Evolutionary conservation across 2,113 vertebrate genomes (phyloP).

Genomic region (Noturus placidus): DNA sequence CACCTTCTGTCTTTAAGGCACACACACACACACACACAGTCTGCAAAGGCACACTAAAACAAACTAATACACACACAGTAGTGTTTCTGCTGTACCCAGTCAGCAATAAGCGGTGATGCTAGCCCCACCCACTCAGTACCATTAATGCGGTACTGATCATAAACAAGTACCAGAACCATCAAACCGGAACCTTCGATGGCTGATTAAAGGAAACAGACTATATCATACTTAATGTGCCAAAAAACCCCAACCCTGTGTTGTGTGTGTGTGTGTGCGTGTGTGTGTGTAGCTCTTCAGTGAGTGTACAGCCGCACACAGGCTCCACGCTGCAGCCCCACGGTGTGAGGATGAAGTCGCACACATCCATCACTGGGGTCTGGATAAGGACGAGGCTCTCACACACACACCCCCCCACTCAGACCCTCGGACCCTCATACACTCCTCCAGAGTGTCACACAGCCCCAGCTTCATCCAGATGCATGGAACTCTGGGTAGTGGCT

Average conservation of each 20-base stretch:
- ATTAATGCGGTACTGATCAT: neutral
- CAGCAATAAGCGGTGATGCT: neutral
- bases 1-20: slow-evolving; percentile 86
- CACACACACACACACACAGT: neutral
- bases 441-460: neutral
- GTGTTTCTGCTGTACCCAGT: neutral
- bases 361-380: slow-evolving; percentile 39
- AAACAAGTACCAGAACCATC: neutral
- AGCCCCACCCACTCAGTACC: neutral
- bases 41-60: neutral
- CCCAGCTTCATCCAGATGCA: neutral
- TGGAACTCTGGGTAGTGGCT: neutral
- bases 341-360: slow-evolving; percentile 42
- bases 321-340: slow-evolving; percentile 50
- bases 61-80: neutral
- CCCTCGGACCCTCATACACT: neutral
- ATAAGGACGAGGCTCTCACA: neutral
- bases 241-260: neutral
- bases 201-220: neutral
- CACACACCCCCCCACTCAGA: neutral
- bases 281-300: slow-evolving; percentile 83
- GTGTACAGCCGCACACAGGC: slow-evolving; percentile 72
- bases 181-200: neutral
- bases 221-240: neutral
- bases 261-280: slow-evolving; percentile 23